A percentile compares a stretch with the other conserved stretches of the same genome.
These are phyloP conservation scores for Exephanes ischioxanthus DNA, from an alignment of 2,888 invertebrate genomes.

Conservation along the genomic window DNA sequence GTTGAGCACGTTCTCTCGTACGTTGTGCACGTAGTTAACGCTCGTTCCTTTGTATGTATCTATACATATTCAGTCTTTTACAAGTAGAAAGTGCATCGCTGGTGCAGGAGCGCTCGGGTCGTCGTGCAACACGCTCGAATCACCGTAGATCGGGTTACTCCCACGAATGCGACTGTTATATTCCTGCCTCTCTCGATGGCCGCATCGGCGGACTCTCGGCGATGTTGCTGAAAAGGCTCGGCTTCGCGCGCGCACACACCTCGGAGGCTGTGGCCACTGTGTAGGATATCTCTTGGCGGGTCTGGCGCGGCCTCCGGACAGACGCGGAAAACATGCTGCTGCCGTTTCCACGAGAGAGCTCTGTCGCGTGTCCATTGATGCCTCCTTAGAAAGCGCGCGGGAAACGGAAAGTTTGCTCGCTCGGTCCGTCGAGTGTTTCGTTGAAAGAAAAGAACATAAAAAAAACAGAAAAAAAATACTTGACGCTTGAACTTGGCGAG, in stretches of 20 bases:
- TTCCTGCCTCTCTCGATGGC: slow-evolving; percentile 7
- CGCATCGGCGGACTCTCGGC: not conserved
- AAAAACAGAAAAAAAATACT: not conserved
- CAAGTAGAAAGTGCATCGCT: slow-evolving; percentile 63
- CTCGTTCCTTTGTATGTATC: not conserved
- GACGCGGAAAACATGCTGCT: not conserved
- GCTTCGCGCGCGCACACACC: not conserved
- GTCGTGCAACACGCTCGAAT: slow-evolving; percentile 2
- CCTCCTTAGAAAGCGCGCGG: slow-evolving; percentile 51
- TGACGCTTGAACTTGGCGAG: not conserved
- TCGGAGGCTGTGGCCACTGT: slow-evolving; percentile 8
- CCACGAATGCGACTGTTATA: slow-evolving; percentile 44
- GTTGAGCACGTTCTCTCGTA: slow-evolving; percentile 32
- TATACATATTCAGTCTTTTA: not conserved
- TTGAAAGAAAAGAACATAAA: not conserved
- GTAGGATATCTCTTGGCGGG: not conserved
- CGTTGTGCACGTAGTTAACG: slow-evolving; percentile 3
- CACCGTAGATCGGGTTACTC: slow-evolving; percentile 62
- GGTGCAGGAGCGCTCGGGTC: slow-evolving; percentile 28
- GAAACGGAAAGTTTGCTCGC: slow-evolving; percentile 53
- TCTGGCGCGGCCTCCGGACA: not conserved
- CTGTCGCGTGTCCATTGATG: slow-evolving; percentile 27
- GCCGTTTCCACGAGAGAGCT: not conserved
- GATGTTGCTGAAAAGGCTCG: not conserved
- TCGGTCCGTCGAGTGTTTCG: slow-evolving; percentile 2